Percentiles rank a stretch among this genome's conserved stretches.
Conservation (phyloP, 2,797 vertebrate genomes). For the Hoplostethus atlanticus region DNA sequence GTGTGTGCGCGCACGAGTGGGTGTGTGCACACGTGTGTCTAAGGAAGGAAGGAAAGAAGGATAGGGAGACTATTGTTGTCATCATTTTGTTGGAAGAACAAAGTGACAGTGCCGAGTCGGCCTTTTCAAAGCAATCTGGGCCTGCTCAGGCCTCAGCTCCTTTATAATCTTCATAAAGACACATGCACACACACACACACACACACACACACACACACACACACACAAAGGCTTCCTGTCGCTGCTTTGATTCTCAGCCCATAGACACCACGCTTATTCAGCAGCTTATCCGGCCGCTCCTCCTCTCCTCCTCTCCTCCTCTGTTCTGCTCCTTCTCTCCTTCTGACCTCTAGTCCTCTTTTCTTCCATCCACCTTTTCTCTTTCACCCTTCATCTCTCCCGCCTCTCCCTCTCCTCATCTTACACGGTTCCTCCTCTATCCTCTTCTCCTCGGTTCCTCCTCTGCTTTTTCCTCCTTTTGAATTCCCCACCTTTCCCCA, state of each 20-base stretch:
- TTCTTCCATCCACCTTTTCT: constrained; percentile 8
- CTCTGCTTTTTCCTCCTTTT: not conserved
- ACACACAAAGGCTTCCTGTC: constrained; percentile 52
- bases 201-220: not conserved
- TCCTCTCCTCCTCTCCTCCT: not conserved
- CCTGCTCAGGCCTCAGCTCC: constrained; percentile 26
- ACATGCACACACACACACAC: not conserved
- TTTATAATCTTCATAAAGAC: constrained; percentile 44
- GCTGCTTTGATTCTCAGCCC: constrained; percentile 59
- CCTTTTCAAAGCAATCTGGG: constrained; percentile 56
- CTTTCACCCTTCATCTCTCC: not conserved
- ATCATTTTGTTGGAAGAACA: constrained; percentile 73
- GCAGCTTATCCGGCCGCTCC: not conserved
- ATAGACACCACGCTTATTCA: constrained; percentile 42
- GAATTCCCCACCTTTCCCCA: not conserved
- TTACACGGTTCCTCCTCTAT: not conserved
- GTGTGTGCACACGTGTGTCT: not conserved
- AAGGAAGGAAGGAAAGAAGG: constrained; percentile 30
- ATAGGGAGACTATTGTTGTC: constrained; percentile 55
- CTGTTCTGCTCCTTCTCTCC: not conserved
- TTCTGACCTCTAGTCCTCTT: constrained; percentile 28
- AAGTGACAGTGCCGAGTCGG: constrained; percentile 47
- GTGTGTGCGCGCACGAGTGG: constrained; percentile 10
- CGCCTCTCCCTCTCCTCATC: not conserved
- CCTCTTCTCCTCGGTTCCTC: not conserved